Base-by-base conservation (phyloP, 2,888 invertebrate genomes). In the Omphaloscelis lunosa region DNA sequence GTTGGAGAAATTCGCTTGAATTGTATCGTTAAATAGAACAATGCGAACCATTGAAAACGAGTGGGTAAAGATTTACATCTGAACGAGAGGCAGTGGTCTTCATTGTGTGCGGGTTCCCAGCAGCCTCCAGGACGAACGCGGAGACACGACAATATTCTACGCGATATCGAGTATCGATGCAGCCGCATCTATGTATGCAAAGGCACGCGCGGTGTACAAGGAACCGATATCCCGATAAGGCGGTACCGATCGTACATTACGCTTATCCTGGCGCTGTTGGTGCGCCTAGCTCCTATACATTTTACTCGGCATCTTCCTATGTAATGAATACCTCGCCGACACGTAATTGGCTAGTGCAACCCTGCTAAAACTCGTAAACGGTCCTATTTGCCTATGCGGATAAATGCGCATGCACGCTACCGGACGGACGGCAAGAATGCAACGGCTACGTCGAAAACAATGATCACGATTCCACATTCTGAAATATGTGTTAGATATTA, bases 281-380 rank as follows among this genome's bases (percentile, higher is more conserved):
- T 91, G 91, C 91, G 88, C 91, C 92, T 89, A 91, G 92, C 91
- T 90, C 90, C 92, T 92, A 90, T 93, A 92, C 92, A 93, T 93
- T 95, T 92, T 87, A 82, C 88, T 85, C 90, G 90, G 89, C 90
- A 91, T 92, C 92, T 90, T 89, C 84, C 91, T 87, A 86, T 94
- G 93, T 95, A 95, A 95, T 95, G 93, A 95, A 94, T 94, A 94
- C 93, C 91, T 92, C 88, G 92, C 90, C 88, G 90, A 89, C 92
- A 91, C 92, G 91, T 95, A 94, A 95, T 94, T 94, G 94, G 92
- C 93, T 89, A 80, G 88, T 85, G 88, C 89, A 90, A 88, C 91
- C 88, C 90, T 89, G 90, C 90, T 89, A 89, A 91, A 89, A 86
- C 84, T 89, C 89, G 90, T 91, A 93, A 92, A 92, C 91, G 91